A percentile compares a stretch with the other conserved stretches of the same genome.
phyloP scores from a whole-genome alignment of 2,113 vertebrate species.

The Gambusia affinis region DNA sequence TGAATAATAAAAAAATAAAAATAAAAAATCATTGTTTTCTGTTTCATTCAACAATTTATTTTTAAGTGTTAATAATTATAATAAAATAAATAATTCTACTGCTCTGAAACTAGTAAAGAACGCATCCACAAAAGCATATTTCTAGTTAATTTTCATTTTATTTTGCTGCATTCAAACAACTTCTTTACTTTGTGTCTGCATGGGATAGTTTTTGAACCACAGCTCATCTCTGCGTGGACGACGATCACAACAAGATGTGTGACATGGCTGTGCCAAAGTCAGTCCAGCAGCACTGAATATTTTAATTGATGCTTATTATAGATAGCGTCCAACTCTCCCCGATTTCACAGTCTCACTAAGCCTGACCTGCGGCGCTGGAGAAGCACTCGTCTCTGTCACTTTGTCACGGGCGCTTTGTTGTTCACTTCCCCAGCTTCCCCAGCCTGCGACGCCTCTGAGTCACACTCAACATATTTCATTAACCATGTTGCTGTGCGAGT shows the following conservation, averaged over 20 bases:
- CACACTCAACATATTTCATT: conserved; percentile 49
- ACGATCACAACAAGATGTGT: conserved; percentile 44
- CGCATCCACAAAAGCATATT: background rate
- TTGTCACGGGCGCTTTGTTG: conserved; percentile 53
- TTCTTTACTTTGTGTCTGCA: conserved; percentile 31
- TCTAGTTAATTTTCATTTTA: background rate
- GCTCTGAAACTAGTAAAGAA: too few species aligned
- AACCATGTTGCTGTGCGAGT: conserved; percentile 41
- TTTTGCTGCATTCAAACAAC: conserved; percentile 34
- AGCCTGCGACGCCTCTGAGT: conserved; percentile 36
- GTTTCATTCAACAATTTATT: background rate
- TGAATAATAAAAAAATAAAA: too few species aligned
- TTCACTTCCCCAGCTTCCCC: conserved; percentile 35
- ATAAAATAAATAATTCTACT: background rate
- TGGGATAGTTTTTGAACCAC: conserved; percentile 22
- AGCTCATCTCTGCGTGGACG: conserved; percentile 52
- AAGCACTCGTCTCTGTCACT: conserved; percentile 59
- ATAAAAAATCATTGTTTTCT: background rate
- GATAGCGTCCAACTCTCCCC: conserved; percentile 60
- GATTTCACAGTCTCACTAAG: conserved; percentile 65
- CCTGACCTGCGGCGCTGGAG: conserved; percentile 54
- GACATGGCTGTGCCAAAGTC: conserved; percentile 66
- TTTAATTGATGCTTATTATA: conserved; percentile 79
- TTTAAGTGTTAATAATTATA: too few species aligned
- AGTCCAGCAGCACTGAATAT: conserved; percentile 71